These are phyloP conservation scores for Porites divaricata DNA, from an alignment of 92 coral and sea anemone species.

Conservation along the genomic window DNA sequence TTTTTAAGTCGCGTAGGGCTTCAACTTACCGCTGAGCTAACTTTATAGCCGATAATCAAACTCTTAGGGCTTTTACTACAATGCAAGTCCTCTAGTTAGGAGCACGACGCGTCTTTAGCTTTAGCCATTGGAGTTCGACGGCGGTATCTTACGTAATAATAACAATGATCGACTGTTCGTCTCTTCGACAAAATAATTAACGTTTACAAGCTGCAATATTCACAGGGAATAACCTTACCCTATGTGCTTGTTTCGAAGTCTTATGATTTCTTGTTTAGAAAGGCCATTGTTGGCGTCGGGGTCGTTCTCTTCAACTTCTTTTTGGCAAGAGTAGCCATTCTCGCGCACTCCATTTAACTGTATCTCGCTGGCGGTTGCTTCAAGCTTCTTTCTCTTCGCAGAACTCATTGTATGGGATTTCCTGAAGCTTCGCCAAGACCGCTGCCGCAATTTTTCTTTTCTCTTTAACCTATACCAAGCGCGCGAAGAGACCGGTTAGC, in stretches of 20 bases:
- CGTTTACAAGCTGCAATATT: background rate
- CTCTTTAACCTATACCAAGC: too few relatives aligned
- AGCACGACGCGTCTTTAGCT: too few relatives aligned
- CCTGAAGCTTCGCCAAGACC: background rate
- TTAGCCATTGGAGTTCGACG: background rate
- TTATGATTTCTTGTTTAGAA: conserved; percentile 19
- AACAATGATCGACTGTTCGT: background rate
- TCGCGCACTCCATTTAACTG: background rate
- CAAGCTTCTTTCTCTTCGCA: conserved; percentile 41
- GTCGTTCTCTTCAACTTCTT: background rate
- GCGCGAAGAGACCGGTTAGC: too few relatives aligned
- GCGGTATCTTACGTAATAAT: background rate
- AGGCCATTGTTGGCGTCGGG: background rate
- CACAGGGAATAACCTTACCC: conserved; percentile 7
- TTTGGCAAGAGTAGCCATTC: conserved; percentile 2
- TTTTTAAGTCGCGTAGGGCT: too few relatives aligned
- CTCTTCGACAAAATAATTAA: background rate
- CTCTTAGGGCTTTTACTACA: background rate
- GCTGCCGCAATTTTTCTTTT: background rate
- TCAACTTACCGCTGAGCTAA: too few relatives aligned
- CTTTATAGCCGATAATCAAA: too few relatives aligned
- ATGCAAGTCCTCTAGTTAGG: too few relatives aligned
- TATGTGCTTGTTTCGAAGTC: conserved; percentile 21
- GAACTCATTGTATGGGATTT: conserved; percentile 18
- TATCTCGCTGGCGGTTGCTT: background rate